phyloP scores from a whole-genome alignment of 2,888 invertebrate genomes.

The Salticus scenicus region DNA sequence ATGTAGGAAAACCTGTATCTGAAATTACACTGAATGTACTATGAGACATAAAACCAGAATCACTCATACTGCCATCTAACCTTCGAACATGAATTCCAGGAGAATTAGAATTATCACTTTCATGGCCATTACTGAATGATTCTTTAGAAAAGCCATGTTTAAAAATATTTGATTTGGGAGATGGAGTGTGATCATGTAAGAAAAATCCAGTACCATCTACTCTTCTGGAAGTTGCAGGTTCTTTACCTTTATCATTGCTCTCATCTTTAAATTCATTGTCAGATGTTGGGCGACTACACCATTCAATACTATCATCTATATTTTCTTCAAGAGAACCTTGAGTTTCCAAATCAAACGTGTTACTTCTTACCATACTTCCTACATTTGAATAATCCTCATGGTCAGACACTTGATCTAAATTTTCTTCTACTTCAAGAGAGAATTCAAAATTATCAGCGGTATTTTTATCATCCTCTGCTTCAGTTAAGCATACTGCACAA shows the following conservation, averaged over 20 bases:
- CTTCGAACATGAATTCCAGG: constrained; percentile 46
- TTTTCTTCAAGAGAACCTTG: constrained; percentile 64
- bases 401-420: constrained; percentile 51
- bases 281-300: constrained; percentile 20
- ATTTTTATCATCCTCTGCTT: neutral
- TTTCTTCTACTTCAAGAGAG: neutral
- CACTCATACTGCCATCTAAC: constrained; percentile 69
- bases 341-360: constrained; percentile 71
- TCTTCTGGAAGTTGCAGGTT: constrained; percentile 29
- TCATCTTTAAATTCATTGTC: constrained; percentile 5
- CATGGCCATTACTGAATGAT: constrained; percentile 35
- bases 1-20: constrained; percentile 53
- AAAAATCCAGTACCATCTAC: constrained; percentile 47
- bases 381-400: constrained; percentile 32
- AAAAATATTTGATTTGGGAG: constrained; percentile 58
- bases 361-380: constrained; percentile 71
- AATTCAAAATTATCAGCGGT: neutral
- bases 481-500: neutral
- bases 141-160: constrained; percentile 46
- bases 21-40: constrained; percentile 65
- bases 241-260: neutral
- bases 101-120: constrained; percentile 7
- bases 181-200: constrained; percentile 61
- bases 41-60: constrained; percentile 70
- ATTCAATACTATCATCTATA: constrained; percentile 51